Conservation (phyloP, 2,113 vertebrate genomes). For the Panthera leo region DNA sequence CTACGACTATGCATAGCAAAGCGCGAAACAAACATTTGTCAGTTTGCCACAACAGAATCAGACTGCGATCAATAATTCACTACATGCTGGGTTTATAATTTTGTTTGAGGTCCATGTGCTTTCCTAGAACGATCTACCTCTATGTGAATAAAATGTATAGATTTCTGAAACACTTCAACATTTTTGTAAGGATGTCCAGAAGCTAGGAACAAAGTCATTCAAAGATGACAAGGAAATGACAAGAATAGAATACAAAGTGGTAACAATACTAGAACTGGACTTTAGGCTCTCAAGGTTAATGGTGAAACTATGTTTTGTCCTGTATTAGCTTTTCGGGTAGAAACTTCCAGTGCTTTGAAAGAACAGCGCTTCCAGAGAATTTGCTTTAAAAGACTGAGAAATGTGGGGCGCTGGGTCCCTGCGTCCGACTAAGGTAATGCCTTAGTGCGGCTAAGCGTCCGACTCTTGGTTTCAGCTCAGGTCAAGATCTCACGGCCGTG, state of each 20-base stretch:
- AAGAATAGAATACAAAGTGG: neutral
- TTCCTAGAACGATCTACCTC: conserved; percentile 4
- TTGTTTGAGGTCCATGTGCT: neutral
- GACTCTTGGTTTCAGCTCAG: no score
- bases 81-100: neutral
- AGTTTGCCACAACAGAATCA: neutral
- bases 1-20: neutral
- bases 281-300: neutral
- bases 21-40: neutral
- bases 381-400: neutral
- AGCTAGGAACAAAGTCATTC: neutral
- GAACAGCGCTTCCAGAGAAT: neutral
- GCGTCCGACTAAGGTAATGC: no score
- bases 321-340: neutral
- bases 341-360: neutral
- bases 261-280: neutral
- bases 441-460: no score
- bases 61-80: neutral
- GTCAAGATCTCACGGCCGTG: no score
- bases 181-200: neutral
- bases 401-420: neutral
- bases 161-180: neutral
- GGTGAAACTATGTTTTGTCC: neutral
- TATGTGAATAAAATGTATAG: neutral
- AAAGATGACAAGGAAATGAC: neutral